A percentile compares a stretch with the other conserved stretches of the same genome.
Conservation (phyloP, 2,888 invertebrate genomes). For the Abrostola triplasia region DNA sequence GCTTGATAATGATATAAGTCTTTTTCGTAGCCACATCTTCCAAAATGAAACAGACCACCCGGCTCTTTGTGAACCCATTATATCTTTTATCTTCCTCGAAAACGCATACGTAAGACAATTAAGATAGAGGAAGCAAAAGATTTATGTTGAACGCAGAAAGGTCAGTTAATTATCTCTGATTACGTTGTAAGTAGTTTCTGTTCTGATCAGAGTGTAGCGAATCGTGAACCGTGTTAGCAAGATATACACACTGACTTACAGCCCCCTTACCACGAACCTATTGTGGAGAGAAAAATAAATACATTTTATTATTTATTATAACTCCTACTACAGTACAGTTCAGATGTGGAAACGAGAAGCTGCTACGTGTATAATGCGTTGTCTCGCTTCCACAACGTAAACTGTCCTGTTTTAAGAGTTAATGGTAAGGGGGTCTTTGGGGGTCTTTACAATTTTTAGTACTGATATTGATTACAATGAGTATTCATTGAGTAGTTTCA, state of each 20-base stretch:
- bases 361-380: too few species aligned
- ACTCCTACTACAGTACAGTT: too few species aligned
- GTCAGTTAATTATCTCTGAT: slow-evolving; percentile 57
- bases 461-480: too few species aligned
- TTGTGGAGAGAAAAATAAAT: too few species aligned
- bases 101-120: slow-evolving; percentile 58
- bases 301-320: too few species aligned
- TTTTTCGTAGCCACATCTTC: background rate
- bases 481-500: too few species aligned
- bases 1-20: background rate
- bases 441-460: too few species aligned
- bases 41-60: background rate
- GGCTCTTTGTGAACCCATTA: slow-evolving; percentile 20
- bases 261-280: too few species aligned
- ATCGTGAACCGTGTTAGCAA: slow-evolving; percentile 17
- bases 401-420: too few species aligned
- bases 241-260: background rate
- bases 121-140: slow-evolving; percentile 52
- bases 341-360: too few species aligned
- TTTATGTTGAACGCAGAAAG: slow-evolving; percentile 49
- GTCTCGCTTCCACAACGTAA: too few species aligned
- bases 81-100: slow-evolving; percentile 46
- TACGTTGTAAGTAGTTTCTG: slow-evolving; percentile 50
- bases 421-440: too few species aligned
- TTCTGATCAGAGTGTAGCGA: slow-evolving; percentile 14